These are phyloP conservation scores for Polyommatus iphigenia DNA, from an alignment of 2,888 invertebrate genomes.

Conservation along the genomic window DNA sequence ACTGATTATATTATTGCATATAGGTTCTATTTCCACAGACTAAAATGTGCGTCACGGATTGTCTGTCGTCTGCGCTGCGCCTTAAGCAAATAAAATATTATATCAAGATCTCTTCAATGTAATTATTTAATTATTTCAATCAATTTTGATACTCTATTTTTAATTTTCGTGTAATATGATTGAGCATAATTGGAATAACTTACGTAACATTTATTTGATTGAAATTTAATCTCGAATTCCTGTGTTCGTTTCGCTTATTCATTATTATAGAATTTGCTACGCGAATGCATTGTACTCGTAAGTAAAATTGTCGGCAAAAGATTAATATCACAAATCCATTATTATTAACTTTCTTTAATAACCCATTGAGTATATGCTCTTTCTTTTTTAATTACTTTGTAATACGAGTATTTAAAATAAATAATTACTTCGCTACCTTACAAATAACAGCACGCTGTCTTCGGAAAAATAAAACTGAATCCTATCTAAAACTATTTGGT, in stretches of 20 bases:
- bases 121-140: neutral
- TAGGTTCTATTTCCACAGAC: no score
- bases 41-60: no score
- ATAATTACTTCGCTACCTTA: neutral
- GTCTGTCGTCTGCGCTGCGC: no score
- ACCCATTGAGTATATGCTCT: neutral
- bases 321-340: neutral
- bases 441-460: neutral
- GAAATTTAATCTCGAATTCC: neutral
- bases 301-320: neutral
- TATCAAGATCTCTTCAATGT: no score
- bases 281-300: neutral
- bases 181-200: neutral
- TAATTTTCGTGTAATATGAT: neutral
- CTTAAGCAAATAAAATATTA: neutral
- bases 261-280: neutral
- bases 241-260: neutral
- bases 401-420: neutral
- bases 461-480: neutral
- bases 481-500: no score
- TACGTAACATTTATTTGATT: neutral
- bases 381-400: neutral
- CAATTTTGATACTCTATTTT: neutral
- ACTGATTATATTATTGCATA: no score
- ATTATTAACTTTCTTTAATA: slow-evolving; percentile 3